phyloP scores from a whole-genome alignment of 2,888 invertebrate genomes.

The Apamea crenata region DNA sequence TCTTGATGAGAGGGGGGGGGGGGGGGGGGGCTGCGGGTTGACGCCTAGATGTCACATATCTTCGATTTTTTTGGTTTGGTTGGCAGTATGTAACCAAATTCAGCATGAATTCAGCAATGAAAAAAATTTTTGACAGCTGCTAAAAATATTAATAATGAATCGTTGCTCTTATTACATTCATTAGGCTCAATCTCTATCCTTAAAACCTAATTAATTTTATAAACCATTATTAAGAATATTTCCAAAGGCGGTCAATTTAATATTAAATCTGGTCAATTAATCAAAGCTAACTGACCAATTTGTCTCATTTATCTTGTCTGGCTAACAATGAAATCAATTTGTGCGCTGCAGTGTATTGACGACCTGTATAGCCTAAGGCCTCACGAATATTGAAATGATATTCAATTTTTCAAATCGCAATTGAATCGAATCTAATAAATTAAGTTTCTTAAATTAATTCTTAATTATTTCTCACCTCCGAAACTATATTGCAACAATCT shows the following conservation, averaged over 20 bases:
- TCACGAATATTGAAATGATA: constrained; percentile 30
- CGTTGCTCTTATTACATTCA: constrained; percentile 14
- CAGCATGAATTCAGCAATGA: not conserved
- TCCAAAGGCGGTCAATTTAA: constrained; percentile 36
- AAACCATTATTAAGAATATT: constrained; percentile 34
- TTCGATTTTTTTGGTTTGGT: too few species aligned
- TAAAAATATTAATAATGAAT: constrained; percentile 24
- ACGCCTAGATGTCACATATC: too few species aligned
- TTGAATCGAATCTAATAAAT: constrained; percentile 13
- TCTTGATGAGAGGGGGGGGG: not conserved
- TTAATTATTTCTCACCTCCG: not conserved
- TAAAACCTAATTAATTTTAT: constrained; percentile 33
- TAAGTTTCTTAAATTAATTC: not conserved
- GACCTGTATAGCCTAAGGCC: constrained; percentile 29
- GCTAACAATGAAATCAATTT: constrained; percentile 53
- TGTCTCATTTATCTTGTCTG: constrained; percentile 60
- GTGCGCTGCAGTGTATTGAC: constrained; percentile 36
- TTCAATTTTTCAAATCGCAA: constrained; percentile 35
- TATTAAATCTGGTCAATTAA: constrained; percentile 53
- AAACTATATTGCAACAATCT: not conserved
- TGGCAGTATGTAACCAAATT: too few species aligned
- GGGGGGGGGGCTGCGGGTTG: too few species aligned
- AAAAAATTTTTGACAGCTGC: not conserved
- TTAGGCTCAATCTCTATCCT: constrained; percentile 12
- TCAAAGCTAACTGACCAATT: constrained; percentile 55